These are phyloP conservation scores for Acleris emargana DNA, from an alignment of 2,888 invertebrate genomes.

Conservation along the genomic window DNA sequence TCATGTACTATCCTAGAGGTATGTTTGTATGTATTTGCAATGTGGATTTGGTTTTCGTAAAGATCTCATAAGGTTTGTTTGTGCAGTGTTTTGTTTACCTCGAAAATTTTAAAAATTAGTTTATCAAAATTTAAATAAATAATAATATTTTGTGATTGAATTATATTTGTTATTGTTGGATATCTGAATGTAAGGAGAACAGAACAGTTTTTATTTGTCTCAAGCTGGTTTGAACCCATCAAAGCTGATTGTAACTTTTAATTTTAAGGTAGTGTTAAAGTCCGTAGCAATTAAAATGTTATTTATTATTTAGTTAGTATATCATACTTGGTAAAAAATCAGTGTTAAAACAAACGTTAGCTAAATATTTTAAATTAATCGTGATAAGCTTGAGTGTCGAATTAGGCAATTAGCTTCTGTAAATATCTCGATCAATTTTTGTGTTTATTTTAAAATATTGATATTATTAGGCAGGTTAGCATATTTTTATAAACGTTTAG, in stretches of 20 bases:
- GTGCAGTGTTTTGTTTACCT: slow-evolving; percentile 83
- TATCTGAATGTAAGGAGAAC: slow-evolving; percentile 47
- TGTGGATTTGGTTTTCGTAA: slow-evolving; percentile 82
- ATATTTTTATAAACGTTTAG: slow-evolving; percentile 18
- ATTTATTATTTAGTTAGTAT: slow-evolving; percentile 76
- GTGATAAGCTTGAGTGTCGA: slow-evolving; percentile 25
- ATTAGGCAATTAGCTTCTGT: slow-evolving; percentile 19
- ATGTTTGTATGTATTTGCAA: slow-evolving; percentile 73
- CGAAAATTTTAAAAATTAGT: slow-evolving; percentile 78
- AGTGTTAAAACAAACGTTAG: slow-evolving; percentile 39
- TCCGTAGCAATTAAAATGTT: slow-evolving; percentile 60
- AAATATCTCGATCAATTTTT: slow-evolving; percentile 6
- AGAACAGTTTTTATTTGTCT: slow-evolving; percentile 51
- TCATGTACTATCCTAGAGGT: slow-evolving; percentile 66
- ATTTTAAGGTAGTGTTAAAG: slow-evolving; percentile 43
- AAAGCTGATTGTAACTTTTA: slow-evolving; percentile 52
- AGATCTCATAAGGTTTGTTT: slow-evolving; percentile 84
- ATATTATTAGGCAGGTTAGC: slow-evolving; percentile 6
- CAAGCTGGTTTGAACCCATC: slow-evolving; percentile 53
- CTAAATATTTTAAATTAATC: slow-evolving; percentile 25
- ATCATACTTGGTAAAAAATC: slow-evolving; percentile 31
- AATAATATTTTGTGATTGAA: slow-evolving; percentile 29
- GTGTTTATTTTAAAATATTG: not conserved
- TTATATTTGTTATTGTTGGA: slow-evolving; percentile 56
- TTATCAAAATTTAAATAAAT: slow-evolving; percentile 42